A percentile compares a stretch with the other conserved stretches of the same genome.
Conservation (phyloP, 1,140 invertebrate species). For the Caenorhabditis inopinata region DNA sequence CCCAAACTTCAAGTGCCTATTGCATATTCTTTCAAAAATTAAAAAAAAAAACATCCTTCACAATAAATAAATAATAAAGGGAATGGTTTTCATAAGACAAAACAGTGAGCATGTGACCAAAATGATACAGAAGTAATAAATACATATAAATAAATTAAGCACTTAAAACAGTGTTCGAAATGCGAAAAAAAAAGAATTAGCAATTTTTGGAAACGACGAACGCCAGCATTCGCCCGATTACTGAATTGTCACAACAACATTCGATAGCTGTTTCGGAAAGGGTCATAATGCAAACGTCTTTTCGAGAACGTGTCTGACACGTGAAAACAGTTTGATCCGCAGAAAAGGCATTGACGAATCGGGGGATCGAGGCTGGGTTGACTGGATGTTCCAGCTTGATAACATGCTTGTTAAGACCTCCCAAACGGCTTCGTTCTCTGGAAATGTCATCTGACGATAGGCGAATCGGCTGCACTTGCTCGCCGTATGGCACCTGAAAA, state of each 20-base stretch:
- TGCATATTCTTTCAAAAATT: not conserved
- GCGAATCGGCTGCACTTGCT: slow-evolving; percentile 80
- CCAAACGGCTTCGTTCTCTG: slow-evolving; percentile 73
- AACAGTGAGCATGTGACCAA: not conserved
- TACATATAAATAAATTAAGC: too few relatives aligned
- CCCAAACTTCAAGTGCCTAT: too few relatives aligned
- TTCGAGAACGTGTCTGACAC: slow-evolving; percentile 35
- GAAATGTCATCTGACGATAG: slow-evolving; percentile 78
- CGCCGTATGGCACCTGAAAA: slow-evolving; percentile 82
- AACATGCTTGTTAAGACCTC: slow-evolving; percentile 48
- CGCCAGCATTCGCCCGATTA: slow-evolving; percentile 14
- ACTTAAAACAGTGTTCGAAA: too few relatives aligned
- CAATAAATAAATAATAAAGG: not conserved
- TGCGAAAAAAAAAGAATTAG: too few relatives aligned
- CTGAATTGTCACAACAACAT: slow-evolving; percentile 10
- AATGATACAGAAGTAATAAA: too few relatives aligned
- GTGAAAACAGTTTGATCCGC: not conserved
- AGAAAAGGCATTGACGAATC: not conserved
- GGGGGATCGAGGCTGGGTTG: not conserved
- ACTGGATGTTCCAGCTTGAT: not conserved
- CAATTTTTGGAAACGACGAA: slow-evolving; percentile 4
- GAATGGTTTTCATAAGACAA: not conserved
- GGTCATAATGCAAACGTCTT: slow-evolving; percentile 24
- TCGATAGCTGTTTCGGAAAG: not conserved
- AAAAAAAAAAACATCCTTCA: not conserved